Conservation (phyloP, 2,797 vertebrate species). For the Zalophus californianus region DNA sequence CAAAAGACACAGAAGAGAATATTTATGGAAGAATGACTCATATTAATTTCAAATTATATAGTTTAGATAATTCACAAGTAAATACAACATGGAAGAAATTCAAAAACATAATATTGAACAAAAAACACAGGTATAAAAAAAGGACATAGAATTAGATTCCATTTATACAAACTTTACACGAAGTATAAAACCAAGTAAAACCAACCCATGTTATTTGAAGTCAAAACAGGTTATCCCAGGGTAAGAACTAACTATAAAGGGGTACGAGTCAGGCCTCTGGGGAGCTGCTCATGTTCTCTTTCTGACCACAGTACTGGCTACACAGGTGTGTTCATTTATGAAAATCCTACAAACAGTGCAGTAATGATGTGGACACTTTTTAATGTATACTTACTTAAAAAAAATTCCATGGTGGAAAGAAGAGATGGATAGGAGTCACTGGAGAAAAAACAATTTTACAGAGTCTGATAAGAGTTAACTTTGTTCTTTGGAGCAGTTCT, state of each 20-base stretch:
- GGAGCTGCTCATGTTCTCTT: background rate
- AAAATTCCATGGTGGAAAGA: background rate
- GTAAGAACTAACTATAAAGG: too few relatives aligned
- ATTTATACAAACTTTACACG: background rate
- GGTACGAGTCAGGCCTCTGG: background rate
- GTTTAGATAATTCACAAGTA: background rate
- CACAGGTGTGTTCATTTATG: too few relatives aligned
- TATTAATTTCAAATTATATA: background rate
- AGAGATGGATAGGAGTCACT: background rate
- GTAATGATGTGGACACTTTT: background rate
- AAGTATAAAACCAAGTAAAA: background rate
- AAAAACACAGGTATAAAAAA: background rate
- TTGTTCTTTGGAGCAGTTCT: background rate
- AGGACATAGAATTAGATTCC: background rate
- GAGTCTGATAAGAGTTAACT: background rate
- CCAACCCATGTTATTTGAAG: background rate
- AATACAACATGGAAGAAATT: background rate
- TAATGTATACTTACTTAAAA: background rate
- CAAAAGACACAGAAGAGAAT: background rate
- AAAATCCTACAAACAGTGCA: background rate
- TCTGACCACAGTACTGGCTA: background rate
- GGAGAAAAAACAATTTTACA: background rate
- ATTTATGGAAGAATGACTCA: background rate
- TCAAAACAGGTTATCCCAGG: too few relatives aligned
- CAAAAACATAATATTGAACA: background rate